These are phyloP conservation scores for Monochamus saltuarius DNA, from an alignment of 1,140 invertebrate genomes.

Conservation along the genomic window DNA sequence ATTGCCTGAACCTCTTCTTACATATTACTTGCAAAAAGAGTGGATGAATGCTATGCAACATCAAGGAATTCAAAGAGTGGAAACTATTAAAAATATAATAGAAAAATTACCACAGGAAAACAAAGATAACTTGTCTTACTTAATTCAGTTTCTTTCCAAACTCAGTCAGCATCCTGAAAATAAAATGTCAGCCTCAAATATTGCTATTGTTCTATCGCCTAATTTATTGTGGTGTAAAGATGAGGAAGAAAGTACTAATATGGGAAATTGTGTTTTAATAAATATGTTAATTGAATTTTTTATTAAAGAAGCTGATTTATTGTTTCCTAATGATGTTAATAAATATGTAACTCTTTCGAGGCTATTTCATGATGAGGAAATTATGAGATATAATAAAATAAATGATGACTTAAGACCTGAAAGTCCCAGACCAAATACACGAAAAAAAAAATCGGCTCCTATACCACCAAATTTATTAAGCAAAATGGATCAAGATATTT, in stretches of 20 bases:
- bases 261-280: conserved; percentile 75
- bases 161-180: conserved; percentile 83
- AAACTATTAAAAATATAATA: conserved; percentile 77
- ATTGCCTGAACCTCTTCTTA: conserved; percentile 91
- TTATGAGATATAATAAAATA: not conserved
- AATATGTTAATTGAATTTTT: conserved; percentile 86
- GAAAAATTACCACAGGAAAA: conserved; percentile 77
- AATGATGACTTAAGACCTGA: conserved; percentile 52
- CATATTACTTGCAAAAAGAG: conserved; percentile 82
- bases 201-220: conserved; percentile 94
- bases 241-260: conserved; percentile 74
- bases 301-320: conserved; percentile 82
- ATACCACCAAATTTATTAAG: conserved; percentile 54
- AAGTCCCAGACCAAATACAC: conserved; percentile 65
- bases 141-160: conserved; percentile 87
- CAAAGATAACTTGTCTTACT: conserved; percentile 86
- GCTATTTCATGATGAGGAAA: conserved; percentile 22
- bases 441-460: conserved; percentile 63
- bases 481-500: conserved; percentile 35
- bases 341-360: conserved; percentile 53
- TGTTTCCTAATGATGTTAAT: conserved; percentile 79
- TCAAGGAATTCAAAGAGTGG: conserved; percentile 69
- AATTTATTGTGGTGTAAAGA: conserved; percentile 83
- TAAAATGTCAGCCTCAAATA: conserved; percentile 94
- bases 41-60: conserved; percentile 78